Percentiles rank a stretch among this genome's conserved stretches.
Evolutionary conservation across 2,888 invertebrate species (phyloP).

Genomic region (Eugnorisma glareosa): DNA sequence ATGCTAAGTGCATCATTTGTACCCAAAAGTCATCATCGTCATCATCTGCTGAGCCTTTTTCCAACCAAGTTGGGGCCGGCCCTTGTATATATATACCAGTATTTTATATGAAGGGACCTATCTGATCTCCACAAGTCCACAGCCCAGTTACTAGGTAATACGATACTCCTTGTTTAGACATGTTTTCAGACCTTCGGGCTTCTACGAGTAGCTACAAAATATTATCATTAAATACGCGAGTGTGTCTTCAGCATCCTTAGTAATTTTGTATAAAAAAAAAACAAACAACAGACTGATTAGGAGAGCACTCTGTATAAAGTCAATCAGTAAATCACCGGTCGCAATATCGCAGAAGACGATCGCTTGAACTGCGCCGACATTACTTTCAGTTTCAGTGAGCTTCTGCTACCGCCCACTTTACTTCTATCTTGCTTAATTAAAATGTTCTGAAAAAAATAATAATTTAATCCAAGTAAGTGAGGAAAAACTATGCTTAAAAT

Average conservation of each 20-base stretch:
- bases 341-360: slow-evolving; percentile 57
- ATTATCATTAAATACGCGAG: not conserved
- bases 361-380: slow-evolving; percentile 38
- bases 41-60: not conserved
- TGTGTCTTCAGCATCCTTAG: not conserved
- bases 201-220: not conserved
- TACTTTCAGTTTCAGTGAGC: slow-evolving; percentile 53
- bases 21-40: not conserved
- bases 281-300: not conserved
- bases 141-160: not conserved
- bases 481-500: not conserved
- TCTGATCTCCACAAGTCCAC: not conserved
- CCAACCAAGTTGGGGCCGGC: not conserved
- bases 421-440: slow-evolving; percentile 8
- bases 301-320: slow-evolving; percentile 59
- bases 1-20: not conserved
- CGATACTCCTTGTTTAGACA: not conserved
- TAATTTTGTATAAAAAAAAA: not conserved
- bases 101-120: not conserved
- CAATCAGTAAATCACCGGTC: slow-evolving; percentile 60
- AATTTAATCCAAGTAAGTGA: not conserved
- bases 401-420: slow-evolving; percentile 22
- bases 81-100: no score
- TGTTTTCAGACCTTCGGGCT: not conserved
- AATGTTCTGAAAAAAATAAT: not conserved